Evolutionary conservation across 2,113 vertebrate species (phyloP).

Genomic region (Passer montanus): DNA sequence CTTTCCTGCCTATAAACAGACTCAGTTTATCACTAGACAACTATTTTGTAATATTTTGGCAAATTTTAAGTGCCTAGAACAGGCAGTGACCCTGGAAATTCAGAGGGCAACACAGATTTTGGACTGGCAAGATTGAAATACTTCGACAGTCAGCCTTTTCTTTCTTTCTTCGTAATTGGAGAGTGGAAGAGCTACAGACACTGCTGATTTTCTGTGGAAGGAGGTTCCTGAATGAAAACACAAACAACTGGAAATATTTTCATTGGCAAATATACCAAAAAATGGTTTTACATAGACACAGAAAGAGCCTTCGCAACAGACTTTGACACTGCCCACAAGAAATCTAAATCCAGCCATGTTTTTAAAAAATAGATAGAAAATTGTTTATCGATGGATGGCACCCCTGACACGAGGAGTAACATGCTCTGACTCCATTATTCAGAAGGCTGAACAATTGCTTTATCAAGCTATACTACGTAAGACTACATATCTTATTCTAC

Average conservation of each 20-base stretch:
- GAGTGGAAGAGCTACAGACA: not conserved
- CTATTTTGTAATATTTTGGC: not conserved
- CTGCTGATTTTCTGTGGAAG: not conserved
- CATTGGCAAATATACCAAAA: not conserved
- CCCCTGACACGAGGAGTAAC: too few relatives aligned
- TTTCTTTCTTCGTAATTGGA: not conserved
- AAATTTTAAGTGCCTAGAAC: not conserved
- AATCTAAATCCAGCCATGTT: not conserved
- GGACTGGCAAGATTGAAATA: not conserved
- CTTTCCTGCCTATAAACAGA: not conserved
- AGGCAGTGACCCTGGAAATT: not conserved
- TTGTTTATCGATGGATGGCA: too few relatives aligned
- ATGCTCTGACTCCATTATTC: too few relatives aligned
- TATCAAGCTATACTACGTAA: too few relatives aligned
- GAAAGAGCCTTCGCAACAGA: not conserved
- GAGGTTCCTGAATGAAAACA: not conserved
- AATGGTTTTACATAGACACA: not conserved
- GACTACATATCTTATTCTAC: too few relatives aligned
- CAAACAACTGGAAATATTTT: not conserved
- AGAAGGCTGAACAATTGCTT: too few relatives aligned
- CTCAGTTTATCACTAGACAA: not conserved
- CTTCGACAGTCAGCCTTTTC: not conserved
- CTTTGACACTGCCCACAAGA: not conserved
- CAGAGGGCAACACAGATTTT: not conserved
- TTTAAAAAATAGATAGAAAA: not conserved